These are phyloP conservation scores for Drosophila birchii DNA, from an alignment of 2,888 invertebrate genomes.

Conservation along the genomic window DNA sequence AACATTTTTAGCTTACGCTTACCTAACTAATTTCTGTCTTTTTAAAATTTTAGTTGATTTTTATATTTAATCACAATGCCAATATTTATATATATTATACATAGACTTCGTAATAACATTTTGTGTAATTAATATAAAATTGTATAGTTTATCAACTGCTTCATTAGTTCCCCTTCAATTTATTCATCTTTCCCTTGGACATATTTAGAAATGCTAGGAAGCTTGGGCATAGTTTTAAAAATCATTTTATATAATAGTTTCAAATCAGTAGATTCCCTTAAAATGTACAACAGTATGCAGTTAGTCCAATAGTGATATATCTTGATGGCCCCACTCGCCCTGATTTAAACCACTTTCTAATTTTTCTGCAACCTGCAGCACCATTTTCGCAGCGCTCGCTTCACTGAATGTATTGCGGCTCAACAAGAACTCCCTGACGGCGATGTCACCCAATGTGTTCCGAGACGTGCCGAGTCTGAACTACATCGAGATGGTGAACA, in stretches of 20 bases:
- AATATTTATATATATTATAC: background rate
- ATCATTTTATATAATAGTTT: background rate
- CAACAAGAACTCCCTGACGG: constrained; percentile 85
- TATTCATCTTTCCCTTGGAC: background rate
- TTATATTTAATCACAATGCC: background rate
- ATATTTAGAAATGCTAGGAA: background rate
- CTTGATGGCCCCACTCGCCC: background rate
- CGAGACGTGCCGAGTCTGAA: constrained; percentile 85
- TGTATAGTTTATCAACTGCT: background rate
- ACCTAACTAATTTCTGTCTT: background rate
- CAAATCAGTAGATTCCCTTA: background rate
- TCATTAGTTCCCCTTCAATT: background rate
- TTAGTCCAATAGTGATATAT: background rate
- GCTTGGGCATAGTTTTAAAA: background rate
- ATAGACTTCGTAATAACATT: too few species aligned
- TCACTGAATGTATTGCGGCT: constrained; percentile 85
- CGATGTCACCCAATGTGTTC: constrained; percentile 85
- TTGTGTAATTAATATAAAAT: background rate
- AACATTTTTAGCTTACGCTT: background rate
- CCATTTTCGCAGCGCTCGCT: constrained; percentile 81
- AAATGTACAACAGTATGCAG: constrained; percentile 1
- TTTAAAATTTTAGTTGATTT: background rate
- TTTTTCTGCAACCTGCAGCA: constrained; percentile 68
- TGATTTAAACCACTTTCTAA: constrained; percentile 4
- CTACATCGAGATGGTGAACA: constrained; percentile 85